phyloP scores from a whole-genome alignment of 2,797 vertebrate genomes.

The Prionace glauca region DNA sequence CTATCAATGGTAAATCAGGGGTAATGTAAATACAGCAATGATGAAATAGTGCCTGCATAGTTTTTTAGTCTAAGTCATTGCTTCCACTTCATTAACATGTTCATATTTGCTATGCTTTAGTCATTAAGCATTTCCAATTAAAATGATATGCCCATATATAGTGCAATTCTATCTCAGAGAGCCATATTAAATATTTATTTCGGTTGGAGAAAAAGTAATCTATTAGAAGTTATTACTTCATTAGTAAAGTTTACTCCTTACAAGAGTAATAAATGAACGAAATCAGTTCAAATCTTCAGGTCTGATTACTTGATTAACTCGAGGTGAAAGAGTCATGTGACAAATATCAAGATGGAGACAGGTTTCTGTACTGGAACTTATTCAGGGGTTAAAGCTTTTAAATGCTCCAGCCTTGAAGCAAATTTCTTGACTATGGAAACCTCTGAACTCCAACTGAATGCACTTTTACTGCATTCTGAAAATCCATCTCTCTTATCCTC shows the following conservation, averaged over 20 bases:
- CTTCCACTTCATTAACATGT: neutral
- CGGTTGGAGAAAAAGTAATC: neutral
- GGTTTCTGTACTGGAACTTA: neutral
- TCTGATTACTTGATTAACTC: neutral
- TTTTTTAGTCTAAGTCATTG: neutral
- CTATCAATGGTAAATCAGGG: neutral
- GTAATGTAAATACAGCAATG: neutral
- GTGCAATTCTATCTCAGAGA: neutral
- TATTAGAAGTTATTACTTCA: neutral
- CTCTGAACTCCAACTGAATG: neutral
- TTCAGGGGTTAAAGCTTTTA: neutral
- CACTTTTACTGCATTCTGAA: neutral
- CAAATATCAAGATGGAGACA: neutral
- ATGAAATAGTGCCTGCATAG: neutral
- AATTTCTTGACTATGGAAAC: neutral
- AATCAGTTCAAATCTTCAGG: neutral
- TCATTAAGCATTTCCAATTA: neutral
- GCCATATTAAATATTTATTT: neutral
- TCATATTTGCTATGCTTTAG: neutral
- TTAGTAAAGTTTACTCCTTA: neutral
- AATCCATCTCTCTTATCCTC: neutral
- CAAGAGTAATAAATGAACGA: neutral
- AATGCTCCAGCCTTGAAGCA: neutral
- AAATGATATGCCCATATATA: neutral
- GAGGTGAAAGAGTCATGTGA: neutral